These are phyloP conservation scores for Tetheella fluctuosa DNA, from an alignment of 2,888 invertebrate species.

Conservation along the genomic window DNA sequence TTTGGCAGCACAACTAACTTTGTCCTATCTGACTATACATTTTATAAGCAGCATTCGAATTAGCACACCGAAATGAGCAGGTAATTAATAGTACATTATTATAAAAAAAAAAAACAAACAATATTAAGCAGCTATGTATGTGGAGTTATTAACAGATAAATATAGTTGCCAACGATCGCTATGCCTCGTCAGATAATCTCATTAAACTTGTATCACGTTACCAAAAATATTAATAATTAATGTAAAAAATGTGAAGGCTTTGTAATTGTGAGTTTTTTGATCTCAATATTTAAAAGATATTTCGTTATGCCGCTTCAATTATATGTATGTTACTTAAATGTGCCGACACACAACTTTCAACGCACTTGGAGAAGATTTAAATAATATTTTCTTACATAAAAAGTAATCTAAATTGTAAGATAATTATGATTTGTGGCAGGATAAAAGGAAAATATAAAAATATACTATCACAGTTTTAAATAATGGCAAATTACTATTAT, in stretches of 20 bases:
- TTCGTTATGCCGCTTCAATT: conserved; percentile 6
- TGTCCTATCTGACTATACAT: no score
- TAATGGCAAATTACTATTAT: conserved; percentile 46
- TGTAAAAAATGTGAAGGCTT: conserved; percentile 39
- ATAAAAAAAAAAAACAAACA: background rate
- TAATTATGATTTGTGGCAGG: no score
- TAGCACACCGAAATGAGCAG: no score
- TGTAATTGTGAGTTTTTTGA: conserved; percentile 63
- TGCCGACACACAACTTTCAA: background rate
- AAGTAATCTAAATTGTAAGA: no score
- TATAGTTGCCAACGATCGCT: conserved; percentile 5
- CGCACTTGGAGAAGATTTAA: background rate
- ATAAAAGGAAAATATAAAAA: conserved; percentile 37
- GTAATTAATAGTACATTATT: background rate
- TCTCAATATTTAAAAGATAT: conserved; percentile 51
- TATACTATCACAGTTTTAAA: no score
- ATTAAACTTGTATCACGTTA: conserved; percentile 27
- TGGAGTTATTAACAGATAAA: background rate
- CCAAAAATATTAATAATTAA: conserved; percentile 24
- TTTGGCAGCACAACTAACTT: no score
- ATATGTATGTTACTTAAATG: background rate
- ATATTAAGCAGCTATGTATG: no score
- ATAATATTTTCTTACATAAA: no score
- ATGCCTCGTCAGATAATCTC: conserved; percentile 17
- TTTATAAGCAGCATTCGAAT: no score